Base-by-base conservation (phyloP, 2,888 invertebrate genomes). In the Polymixis lichenea region DNA sequence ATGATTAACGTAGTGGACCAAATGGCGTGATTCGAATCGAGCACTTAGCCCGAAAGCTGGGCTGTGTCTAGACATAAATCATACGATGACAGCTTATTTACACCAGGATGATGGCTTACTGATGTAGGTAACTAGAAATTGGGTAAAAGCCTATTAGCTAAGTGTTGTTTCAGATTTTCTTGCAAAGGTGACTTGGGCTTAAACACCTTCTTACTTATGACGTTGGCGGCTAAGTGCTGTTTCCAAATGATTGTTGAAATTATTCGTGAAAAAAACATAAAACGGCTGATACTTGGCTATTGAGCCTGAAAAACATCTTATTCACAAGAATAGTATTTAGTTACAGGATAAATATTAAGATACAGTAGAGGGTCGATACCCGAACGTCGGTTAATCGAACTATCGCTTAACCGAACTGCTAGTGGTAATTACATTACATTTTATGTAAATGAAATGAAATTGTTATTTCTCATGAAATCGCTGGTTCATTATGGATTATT, bases 61-160 rank as follows among this genome's bases (percentile, higher is more conserved):
- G 13, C 55, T 73, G 32, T 46, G 62, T 51, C 68, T 77, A 69
- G 53, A 65, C 64, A 73, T 84, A 80, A 84, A 84, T 84, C 81
- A 84, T 55, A n/a, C 32, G 61, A 46, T 74, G 86, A 79, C 83
- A 85, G 86, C 64, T 70, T 78, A 82, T 78, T 80, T 77, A 81
- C 70, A 32, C 61, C 32, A 19, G 28, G 6, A 43, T 66, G 82
- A 80, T 77, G 71, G 56, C 51, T 53, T 71, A 61, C 49, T 72
- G 49, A 79, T 68, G 62, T 80, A 51, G 56, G 61, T 58, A n/a
- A 55, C 19, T 25, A 49, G 55, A 55, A 62, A 62, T 55, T 49
- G 46, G 13, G 28, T 19, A 19, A 25, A 51, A 46, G 43, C 15
- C 22, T 72, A 58, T 53, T 53, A 53, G n/a, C 55, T 61, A 75